phyloP scores from a whole-genome alignment of 2,797 vertebrate genomes.

The Microctenopoma steveboyesi region DNA sequence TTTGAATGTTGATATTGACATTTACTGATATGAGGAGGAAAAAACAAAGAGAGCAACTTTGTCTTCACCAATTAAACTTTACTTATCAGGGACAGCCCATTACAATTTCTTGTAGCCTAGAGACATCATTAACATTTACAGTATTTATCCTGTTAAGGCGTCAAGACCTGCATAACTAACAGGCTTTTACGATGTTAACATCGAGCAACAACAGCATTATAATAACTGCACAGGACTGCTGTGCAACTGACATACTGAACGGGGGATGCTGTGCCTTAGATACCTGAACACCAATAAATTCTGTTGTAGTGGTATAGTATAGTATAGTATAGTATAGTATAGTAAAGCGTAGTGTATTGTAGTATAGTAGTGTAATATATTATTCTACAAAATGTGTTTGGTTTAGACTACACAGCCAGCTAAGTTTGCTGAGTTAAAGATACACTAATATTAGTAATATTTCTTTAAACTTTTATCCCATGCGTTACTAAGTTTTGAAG shows the following conservation, averaged over 20 bases:
- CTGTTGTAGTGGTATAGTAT: neutral
- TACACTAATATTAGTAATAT: neutral
- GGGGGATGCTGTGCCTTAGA: neutral
- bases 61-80: slow-evolving; percentile 23
- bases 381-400: neutral
- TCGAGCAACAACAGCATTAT: slow-evolving; percentile 31
- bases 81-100: slow-evolving; percentile 26
- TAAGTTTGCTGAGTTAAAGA: neutral
- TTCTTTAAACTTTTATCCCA: neutral
- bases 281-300: neutral
- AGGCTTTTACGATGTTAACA: slow-evolving; percentile 24
- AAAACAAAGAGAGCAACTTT: neutral
- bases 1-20: slow-evolving; percentile 13
- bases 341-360: neutral
- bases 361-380: neutral
- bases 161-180: slow-evolving; percentile 14
- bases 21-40: slow-evolving; percentile 16
- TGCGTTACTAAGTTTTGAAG: neutral
- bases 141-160: slow-evolving; percentile 19
- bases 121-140: slow-evolving; percentile 43
- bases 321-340: neutral
- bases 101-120: slow-evolving; percentile 36
- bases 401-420: neutral
- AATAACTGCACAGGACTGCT: slow-evolving; percentile 22
- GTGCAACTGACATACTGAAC: neutral